Evolutionary conservation across 2,797 vertebrate genomes (phyloP), one percentile per base, ranked within the genome.

Genomic region (Calcarius lapponicus): DNA sequence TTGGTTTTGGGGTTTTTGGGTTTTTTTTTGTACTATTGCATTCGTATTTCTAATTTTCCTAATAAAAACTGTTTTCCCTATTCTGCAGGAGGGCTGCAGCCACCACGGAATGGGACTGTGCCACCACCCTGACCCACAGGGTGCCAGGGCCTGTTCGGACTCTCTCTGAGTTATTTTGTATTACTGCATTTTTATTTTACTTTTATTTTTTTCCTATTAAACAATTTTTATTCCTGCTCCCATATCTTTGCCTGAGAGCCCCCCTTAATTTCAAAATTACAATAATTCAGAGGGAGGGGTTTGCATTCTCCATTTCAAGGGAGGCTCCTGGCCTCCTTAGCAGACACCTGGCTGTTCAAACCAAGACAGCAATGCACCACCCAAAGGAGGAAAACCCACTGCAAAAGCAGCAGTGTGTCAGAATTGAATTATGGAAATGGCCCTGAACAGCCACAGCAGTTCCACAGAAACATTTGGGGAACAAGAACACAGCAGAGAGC

Each of bases 391-490:
- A 69, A 50, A 91, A 91, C 21, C 78, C 87, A 54, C 58, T 64
- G 54, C 73, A 80, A 91, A 88, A 79, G 75, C 81, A 86, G 78
- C 69, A 9, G 26, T 26, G 61, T 72, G 81, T 58, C 86, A 91
- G 12, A 84, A 96, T 50, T 72, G 94, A 97, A 88, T 93, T 58
- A 95, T 91, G 83, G 88, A 93, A 97, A 95, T 24, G 42, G 75
- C 76, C 76, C 81, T 15, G 8, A 84, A 70, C 51, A 90, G 90
- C 54, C 91, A 71, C 1, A 7, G 88, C 82, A 79, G 79, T 47
- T 83, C 87, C 86, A 83, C 74, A 57, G 74, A 79, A 86, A 78
- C 58, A 32, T 92, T 89, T 50, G 61, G 70, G 48, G 73, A 69
- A 90, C 91, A 87, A 84, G 21, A 95, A 71, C 60, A 53, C 9